Base-by-base conservation (phyloP, 2,113 vertebrate genomes). In the Abramis brama region DNA sequence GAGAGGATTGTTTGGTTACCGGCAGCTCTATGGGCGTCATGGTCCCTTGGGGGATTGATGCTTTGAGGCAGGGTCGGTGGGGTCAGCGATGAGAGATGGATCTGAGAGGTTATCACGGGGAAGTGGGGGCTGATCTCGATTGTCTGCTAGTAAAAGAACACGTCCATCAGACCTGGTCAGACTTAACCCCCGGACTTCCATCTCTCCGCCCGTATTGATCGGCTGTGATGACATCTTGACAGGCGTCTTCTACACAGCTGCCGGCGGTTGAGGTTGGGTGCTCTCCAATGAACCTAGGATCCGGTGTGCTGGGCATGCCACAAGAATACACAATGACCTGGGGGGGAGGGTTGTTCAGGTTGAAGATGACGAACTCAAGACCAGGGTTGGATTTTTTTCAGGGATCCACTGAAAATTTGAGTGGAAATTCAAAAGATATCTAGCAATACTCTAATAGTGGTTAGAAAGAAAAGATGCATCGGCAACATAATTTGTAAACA, bases 141-240 rank as follows among this genome's bases (percentile, higher is more conserved):
- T 93, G 92, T 93, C 90, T 92, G 89, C 88, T 89, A 78, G 85
- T 93, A 92, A 95, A 94, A 95, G 92, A 93, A 89, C 90, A 86
- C 86, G 93, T 94, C 94, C 84, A 91, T 95, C 93, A 94, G 87
- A 80, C 88, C 91, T 77, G 90, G 91, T 92, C 93, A 92, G 78
- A 82, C 83, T 79, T 70, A 78, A 62, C 82, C 78, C 52, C 23
- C 47, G 78, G 82, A 79, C 62, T 68, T 59, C 84, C 71, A 45
- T 47, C 55, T 78, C 64, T 62, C 62, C 52, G 36, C 79, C 27
- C 33, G 88, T 89, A 86, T 84, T 90, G 87, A 91, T 91, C 84
- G 89, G 85, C 74, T 85, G 84, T 64, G n/a, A 91, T 93, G 93
- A 94, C 92, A 92, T 90, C 91, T 92, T 94, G 93, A 94, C 93